Percentiles rank a stretch among this genome's conserved stretches.
Evolutionary conservation across 2,113 vertebrate genomes (phyloP).

Genomic region (Gnathonemus longibarbis): DNA sequence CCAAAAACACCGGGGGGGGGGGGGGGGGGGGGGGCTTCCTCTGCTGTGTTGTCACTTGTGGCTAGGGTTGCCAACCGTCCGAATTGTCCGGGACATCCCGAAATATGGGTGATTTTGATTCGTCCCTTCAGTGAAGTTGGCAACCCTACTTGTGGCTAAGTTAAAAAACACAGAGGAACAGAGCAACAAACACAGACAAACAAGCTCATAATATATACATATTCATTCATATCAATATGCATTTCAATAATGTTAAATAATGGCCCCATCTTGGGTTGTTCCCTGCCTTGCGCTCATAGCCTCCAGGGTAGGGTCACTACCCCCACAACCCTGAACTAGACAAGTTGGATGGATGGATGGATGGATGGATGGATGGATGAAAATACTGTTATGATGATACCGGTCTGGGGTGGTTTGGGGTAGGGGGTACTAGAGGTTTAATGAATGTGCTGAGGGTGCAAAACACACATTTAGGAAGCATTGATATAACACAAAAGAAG

Average conservation of each 20-base stretch:
- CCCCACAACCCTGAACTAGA: background rate
- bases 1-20: background rate
- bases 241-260: background rate
- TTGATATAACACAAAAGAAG: background rate
- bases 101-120: too few species aligned
- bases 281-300: background rate
- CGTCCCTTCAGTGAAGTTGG: too few species aligned
- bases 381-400: background rate
- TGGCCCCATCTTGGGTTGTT: background rate
- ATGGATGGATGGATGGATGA: background rate
- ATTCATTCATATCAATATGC: too few species aligned
- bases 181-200: background rate
- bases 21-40: background rate
- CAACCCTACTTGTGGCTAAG: background rate
- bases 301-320: background rate
- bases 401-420: background rate
- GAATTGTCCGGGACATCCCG: too few species aligned
- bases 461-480: background rate
- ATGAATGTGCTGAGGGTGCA: background rate
- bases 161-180: background rate
- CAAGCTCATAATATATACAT: background rate
- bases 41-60: background rate
- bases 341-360: too few species aligned
- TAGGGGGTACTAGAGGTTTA: background rate
- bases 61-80: too few species aligned